phyloP scores from a whole-genome alignment of 2,888 invertebrate species.

The Spisula subtruncata region DNA sequence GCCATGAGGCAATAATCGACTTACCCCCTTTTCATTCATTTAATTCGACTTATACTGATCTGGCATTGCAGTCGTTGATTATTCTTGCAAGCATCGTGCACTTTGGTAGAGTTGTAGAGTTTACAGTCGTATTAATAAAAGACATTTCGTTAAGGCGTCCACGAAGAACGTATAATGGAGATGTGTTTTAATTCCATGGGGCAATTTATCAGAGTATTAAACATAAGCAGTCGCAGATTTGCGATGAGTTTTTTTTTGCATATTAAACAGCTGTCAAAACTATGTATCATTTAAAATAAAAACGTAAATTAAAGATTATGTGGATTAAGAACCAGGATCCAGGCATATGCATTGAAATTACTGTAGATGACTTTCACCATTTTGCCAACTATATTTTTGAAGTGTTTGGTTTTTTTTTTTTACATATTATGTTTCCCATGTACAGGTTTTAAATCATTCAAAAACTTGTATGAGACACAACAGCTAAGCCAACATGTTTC shows the following conservation, averaged over 20 bases:
- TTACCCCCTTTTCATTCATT: slow-evolving; percentile 41
- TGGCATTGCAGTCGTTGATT: not conserved
- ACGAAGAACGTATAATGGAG: not conserved
- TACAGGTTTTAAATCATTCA: too few species aligned
- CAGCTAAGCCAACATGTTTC: too few species aligned
- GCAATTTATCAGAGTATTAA: slow-evolving; percentile 20
- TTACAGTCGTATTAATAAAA: not conserved
- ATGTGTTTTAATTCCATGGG: not conserved
- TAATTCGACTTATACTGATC: slow-evolving; percentile 11
- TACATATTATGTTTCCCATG: too few species aligned
- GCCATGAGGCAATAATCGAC: slow-evolving; percentile 30
- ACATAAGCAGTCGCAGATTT: slow-evolving; percentile 9
- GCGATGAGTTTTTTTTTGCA: not conserved
- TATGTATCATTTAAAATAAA: slow-evolving; percentile 15
- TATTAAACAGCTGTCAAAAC: slow-evolving; percentile 17
- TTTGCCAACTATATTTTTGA: too few species aligned
- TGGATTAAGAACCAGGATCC: not conserved
- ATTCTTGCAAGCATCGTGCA: not conserved
- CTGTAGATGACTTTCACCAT: too few species aligned
- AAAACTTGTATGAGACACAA: too few species aligned
- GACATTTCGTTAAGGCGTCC: not conserved
- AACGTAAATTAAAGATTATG: slow-evolving; percentile 19
- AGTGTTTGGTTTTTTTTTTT: too few species aligned
- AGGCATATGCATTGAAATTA: not conserved
- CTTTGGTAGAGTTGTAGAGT: not conserved